Conservation (phyloP, 1,140 invertebrate species). For the Rhopalosiphum padi region DNA sequence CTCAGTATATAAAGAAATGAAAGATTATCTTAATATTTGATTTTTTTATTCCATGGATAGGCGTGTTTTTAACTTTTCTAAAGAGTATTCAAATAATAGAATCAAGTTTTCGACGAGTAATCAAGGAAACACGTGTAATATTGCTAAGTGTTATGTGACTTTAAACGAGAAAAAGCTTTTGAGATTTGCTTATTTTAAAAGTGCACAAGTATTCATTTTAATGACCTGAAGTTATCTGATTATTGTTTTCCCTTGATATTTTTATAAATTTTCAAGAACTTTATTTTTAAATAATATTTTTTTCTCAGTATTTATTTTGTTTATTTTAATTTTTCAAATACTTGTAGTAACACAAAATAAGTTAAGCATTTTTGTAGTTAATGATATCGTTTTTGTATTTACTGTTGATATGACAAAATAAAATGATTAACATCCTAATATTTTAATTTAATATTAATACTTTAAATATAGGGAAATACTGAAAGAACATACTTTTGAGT, state of each 20-base stretch:
- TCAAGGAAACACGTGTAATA: not conserved
- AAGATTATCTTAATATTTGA: not conserved
- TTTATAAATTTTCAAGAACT: not conserved
- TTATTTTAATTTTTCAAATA: not conserved
- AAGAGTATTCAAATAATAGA: not conserved
- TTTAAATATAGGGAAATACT: not conserved
- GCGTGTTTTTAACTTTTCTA: not conserved
- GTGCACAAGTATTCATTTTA: not conserved
- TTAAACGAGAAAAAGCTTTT: conserved; percentile 1
- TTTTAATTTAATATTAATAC: not conserved
- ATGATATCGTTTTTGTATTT: not conserved
- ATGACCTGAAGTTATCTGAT: not conserved
- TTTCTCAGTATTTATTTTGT: not conserved
- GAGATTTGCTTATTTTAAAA: not conserved
- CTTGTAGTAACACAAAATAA: not conserved
- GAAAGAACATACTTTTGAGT: not conserved
- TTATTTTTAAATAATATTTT: not conserved
- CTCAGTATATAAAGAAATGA: not conserved
- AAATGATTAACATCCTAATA: not conserved
- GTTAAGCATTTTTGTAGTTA: not conserved
- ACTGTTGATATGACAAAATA: not conserved
- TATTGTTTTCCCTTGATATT: not conserved
- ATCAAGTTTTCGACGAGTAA: not conserved
- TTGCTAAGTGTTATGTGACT: not conserved
- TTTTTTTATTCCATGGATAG: not conserved